Base-by-base conservation (phyloP, 2,797 vertebrate genomes). In the Sorex maritimensis region DNA sequence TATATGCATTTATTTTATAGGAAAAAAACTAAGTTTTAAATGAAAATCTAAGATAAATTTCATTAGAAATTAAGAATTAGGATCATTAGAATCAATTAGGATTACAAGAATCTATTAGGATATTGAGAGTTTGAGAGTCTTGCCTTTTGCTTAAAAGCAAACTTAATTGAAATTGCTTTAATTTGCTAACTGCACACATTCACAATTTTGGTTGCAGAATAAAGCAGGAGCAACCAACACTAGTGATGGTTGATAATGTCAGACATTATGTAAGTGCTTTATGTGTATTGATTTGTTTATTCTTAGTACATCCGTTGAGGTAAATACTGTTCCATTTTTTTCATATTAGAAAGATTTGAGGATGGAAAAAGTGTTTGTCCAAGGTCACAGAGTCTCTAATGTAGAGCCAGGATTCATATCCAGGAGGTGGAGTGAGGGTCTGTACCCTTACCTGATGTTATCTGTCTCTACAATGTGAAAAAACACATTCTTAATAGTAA, bases 291-390 rank as follows among this genome's bases (percentile, higher is more conserved):
- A 58, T 58, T 72, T 4, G 63, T 71, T 81, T 78, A 58, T 87
- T 68, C 58, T 58, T 90, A n/a, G 55, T n/a, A 30, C 26, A 69
- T 58, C 55, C 19, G 19, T 17, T 41, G 14, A 69, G 17, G 68
- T 87, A 80, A 75, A 68, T 88, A 38, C 8, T 91, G 21, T 58
- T 77, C 30, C 12, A 26, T 61, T 23, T 90, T 58, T 88, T 84
- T 81, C 52, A 86, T 6, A 49, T 74, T 69, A 92, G 58, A 38
- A 75, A 79, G 28, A 71, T 85, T 44, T 81, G 68, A 88, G 28
- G 17, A 34, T 78, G 84, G 26, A 63, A 58, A 75, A 13, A 11
- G 73, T 75, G 58, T 4, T 82, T 95, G 17, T 30, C 44, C 38
- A 81, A 69, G 28, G n/a, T n/a, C n/a, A 67, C 65, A 28, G 4